Evolutionary conservation across 2,113 vertebrate species (phyloP).

Genomic region (Malaclemys terrapin): DNA sequence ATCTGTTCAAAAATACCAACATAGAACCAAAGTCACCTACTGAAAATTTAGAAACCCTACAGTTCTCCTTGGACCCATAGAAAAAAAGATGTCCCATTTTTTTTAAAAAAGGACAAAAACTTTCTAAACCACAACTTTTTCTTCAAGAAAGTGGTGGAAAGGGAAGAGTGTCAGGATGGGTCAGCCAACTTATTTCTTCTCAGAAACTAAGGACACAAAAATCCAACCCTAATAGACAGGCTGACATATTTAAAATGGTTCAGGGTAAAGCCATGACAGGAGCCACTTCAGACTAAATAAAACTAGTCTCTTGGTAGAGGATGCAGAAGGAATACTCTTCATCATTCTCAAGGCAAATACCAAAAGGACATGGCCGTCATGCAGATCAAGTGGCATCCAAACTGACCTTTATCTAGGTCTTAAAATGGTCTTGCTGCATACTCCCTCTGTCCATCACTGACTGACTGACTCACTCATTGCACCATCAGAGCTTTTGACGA

Average conservation of each 20-base stretch:
- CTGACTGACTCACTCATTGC: too few species aligned
- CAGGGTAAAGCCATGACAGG: neutral
- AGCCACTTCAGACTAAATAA: rapidly evolving
- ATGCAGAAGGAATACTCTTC: neutral
- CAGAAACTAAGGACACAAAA: neutral
- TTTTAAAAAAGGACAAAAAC: neutral
- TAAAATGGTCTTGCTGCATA: too few species aligned
- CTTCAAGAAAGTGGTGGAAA: too few species aligned
- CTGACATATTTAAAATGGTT: neutral
- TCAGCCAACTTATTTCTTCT: neutral
- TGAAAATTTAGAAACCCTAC: neutral
- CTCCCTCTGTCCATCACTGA: too few species aligned
- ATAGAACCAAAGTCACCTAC: neutral
- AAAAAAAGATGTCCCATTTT: neutral
- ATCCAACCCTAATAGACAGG: neutral
- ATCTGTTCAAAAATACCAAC: neutral
- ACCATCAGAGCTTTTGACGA: too few species aligned
- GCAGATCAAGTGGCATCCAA: too few species aligned
- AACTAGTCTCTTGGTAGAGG: neutral
- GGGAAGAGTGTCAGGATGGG: too few species aligned
- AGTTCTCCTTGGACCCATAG: neutral
- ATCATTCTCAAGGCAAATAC: neutral
- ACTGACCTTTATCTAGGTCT: too few species aligned
- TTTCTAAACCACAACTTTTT: neutral
- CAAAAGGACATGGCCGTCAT: too few species aligned